phyloP scores from a whole-genome alignment of 1,140 invertebrate genomes.

The Leptestheria dahalacensis region DNA sequence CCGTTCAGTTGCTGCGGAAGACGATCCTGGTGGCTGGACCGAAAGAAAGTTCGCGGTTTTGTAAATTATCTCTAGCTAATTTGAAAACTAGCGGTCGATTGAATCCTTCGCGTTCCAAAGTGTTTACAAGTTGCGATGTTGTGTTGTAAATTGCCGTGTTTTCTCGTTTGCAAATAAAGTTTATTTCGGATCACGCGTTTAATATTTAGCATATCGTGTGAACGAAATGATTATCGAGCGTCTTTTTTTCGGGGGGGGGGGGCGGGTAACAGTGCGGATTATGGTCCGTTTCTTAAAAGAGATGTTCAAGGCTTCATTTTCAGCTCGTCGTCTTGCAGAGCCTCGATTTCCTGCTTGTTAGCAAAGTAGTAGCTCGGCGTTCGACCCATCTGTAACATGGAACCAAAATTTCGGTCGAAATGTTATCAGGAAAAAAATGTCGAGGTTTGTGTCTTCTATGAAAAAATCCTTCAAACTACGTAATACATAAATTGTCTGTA shows the following conservation, averaged over 20 bases:
- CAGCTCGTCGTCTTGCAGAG: constrained; percentile 67
- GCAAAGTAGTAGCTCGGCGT: constrained; percentile 85
- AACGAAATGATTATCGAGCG: no score
- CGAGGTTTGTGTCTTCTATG: no score
- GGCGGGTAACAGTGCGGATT: no score
- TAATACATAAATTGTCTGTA: no score
- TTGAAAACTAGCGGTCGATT: neutral
- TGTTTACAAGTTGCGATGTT: neutral
- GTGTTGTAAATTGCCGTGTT: neutral
- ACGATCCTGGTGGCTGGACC: neutral
- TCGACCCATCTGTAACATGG: constrained; percentile 52
- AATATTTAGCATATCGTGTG: no score
- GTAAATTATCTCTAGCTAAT: neutral
- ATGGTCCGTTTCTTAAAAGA: no score
- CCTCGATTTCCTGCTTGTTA: constrained; percentile 70
- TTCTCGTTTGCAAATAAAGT: no score
- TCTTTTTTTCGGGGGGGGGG: no score
- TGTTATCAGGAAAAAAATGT: no score
- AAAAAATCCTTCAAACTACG: no score
- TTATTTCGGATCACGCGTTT: no score
- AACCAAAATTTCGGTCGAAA: no score
- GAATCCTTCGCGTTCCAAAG: neutral
- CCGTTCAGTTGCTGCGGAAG: neutral
- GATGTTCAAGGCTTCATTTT: constrained; percentile 22
- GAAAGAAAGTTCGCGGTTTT: neutral